Evolutionary conservation across 2,113 vertebrate species (phyloP).

Genomic region (Triplophysa tibetana): DNA sequence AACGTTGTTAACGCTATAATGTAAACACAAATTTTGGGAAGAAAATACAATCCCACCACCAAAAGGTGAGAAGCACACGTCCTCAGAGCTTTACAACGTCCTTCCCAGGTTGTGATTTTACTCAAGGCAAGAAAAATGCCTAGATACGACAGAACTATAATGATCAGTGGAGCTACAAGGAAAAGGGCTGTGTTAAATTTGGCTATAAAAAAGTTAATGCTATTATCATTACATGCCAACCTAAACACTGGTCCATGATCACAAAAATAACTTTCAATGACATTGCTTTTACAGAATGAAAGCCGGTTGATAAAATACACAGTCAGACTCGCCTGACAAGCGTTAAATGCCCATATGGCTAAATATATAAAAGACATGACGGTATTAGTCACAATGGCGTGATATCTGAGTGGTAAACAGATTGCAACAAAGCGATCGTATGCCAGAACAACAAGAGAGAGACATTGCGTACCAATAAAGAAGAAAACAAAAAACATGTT

Average conservation of each 20-base stretch:
- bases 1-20: neutral
- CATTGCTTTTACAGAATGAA: constrained; percentile 58
- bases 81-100: constrained; percentile 48
- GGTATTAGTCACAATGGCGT: constrained; percentile 56
- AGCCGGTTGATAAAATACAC: constrained; percentile 62
- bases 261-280: constrained; percentile 55
- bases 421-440: constrained; percentile 73
- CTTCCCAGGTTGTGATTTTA: constrained; percentile 49
- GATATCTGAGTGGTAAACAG: constrained; percentile 62
- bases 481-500: constrained; percentile 71
- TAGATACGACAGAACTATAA: constrained; percentile 45
- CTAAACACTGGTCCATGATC: constrained; percentile 54
- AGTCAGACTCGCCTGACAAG: neutral
- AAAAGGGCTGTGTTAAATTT: neutral
- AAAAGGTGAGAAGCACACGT: constrained; percentile 52
- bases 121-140: constrained; percentile 46
- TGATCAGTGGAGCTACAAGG: constrained; percentile 46
- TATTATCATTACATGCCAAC: constrained; percentile 54
- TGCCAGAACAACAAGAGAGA: constrained; percentile 59
- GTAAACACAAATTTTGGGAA: constrained; percentile 38
- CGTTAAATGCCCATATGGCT: constrained; percentile 57
- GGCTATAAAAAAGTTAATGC: constrained; percentile 34
- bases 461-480: constrained; percentile 61
- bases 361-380: constrained; percentile 60
- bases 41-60: constrained; percentile 42